Base-by-base conservation (phyloP, 2,113 vertebrate genomes). In the Podarcis muralis region DNA sequence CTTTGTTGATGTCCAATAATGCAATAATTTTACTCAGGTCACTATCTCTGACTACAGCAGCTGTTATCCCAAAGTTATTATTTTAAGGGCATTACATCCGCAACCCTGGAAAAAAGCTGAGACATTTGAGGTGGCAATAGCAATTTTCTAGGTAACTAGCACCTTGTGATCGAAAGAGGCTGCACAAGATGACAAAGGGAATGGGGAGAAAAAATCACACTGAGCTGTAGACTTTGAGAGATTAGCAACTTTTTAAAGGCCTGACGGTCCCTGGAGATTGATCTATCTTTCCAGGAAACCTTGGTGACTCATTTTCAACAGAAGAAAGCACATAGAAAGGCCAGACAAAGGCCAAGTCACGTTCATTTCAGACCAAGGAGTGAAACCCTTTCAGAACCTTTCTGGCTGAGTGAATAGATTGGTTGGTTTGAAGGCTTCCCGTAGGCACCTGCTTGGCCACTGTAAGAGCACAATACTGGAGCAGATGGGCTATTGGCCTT, bases 1-100 rank as follows among this genome's bases (percentile, higher is more conserved):
- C 87, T 86, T 94, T 84, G 53, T 20, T 87, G 74, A 84, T 83
- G 84, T 87, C 90, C 92, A 93, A 91, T 94, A 90, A 69, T 40
- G 30, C 43, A 87, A 86, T 90, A 87, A 84, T 89, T 94, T 92
- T 88, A 71, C 53, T 77, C 66, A 81, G 84, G 77, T 92, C 87
- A 83, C 74, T 88, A 35, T 94, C 83, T 85, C 91, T 53, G 65
- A 59, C 27, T 69, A 71, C 89, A 89, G 79, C 4, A 84, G 15
- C 80, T 85, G 59, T 88, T 88, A 3, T 91, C 94, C 91, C 91
- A 82, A 65, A 88, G 71, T 3, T 85, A 43, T 88, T 89, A 86
- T 91, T 94, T 85, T 87, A 89, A 86, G 71, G 30, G 90, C 82
- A 88, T 0, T 71, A 83, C 75, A 65, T 87, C 74, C 43, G 35